Base-by-base conservation (phyloP, 2,113 vertebrate species). In the Phylloscopus trochiloides region DNA sequence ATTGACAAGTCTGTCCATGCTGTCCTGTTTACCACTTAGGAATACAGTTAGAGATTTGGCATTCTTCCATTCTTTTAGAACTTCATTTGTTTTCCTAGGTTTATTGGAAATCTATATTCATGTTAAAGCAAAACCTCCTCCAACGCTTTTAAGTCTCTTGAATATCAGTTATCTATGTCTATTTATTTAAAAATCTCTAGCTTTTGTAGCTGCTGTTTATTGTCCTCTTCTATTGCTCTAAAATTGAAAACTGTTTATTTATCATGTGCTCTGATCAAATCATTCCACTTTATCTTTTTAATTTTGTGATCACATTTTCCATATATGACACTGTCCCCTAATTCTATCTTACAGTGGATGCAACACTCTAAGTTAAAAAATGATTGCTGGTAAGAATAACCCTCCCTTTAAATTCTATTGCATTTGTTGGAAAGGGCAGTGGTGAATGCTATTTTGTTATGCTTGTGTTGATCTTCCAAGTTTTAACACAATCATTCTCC, bases 41-140 rank as follows among this genome's bases (percentile, higher is more conserved):
- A 90, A 90, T 73, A 80, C 38, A 75, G 47, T 88, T 80, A 83
- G 47, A 88, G 38, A 66, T 66, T 80, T 86, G 88, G 42, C 82
- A 28, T 85, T 95, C 66, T 88, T 79, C 94, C 40, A 36, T 94
- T 97, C 71, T 86, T 93, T 58, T 82, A 70, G 42, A 92, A 75
- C 66, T 63, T 81, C 51, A 59, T 95, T 94, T 96, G 70, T 95
- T 91, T 96, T 66, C 62, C 36, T 55, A 76, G 87, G 76, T 79
- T 92, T 86, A 91, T 83, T 94, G 81, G 58, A 96, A 96, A 93
- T 93, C 89, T 87, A 70, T 94, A 87, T 58, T 91, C 9, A 57
- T 62, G 66, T 62, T 61, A 84, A 91, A 88, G 62, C 29, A 82
- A 77, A 89, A 40, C 22, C 58, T 72, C 45, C 84, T 72, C 61